Percentiles rank a stretch among this genome's conserved stretches.
Evolutionary conservation across 1,140 invertebrate species (phyloP).

Genomic region (Pectinophora gossypiella): DNA sequence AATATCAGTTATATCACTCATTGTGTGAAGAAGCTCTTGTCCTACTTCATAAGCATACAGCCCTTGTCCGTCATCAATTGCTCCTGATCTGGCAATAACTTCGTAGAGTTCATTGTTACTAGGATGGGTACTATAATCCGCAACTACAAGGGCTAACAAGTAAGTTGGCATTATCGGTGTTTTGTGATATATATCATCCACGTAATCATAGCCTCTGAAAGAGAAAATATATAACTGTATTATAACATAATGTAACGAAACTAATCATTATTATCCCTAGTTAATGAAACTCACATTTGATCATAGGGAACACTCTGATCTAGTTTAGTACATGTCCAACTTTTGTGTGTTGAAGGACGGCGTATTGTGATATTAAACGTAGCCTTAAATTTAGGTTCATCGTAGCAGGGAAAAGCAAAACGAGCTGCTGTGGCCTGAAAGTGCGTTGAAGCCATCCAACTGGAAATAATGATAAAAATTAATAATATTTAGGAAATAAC

Average conservation of each 20-base stretch:
- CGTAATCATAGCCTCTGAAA: too few relatives aligned
- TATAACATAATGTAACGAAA: too few relatives aligned
- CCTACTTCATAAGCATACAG: constrained; percentile 76
- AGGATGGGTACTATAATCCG: constrained; percentile 78
- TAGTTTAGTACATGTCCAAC: too few relatives aligned
- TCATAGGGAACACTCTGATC: too few relatives aligned
- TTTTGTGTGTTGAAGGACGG: constrained; percentile 30
- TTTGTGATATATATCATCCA: constrained; percentile 78
- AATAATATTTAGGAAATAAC: too few relatives aligned
- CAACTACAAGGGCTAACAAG: constrained; percentile 88
- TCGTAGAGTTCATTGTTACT: constrained; percentile 55
- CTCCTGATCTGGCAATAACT: constrained; percentile 84
- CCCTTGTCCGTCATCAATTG: constrained; percentile 76
- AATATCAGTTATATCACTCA: constrained; percentile 64
- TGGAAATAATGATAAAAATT: constrained; percentile 18
- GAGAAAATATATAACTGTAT: too few relatives aligned
- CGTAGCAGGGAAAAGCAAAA: constrained; percentile 91
- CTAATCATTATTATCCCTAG: too few relatives aligned
- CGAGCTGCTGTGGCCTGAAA: constrained; percentile 88
- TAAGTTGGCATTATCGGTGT: constrained; percentile 93
- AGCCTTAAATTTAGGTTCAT: constrained; percentile 91
- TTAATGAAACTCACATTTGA: too few relatives aligned
- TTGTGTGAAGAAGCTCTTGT: constrained; percentile 51
- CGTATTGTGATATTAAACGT: constrained; percentile 78
- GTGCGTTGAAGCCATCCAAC: constrained; percentile 81